Conservation (phyloP, 2,113 vertebrate species). For the Podiceps cristatus region DNA sequence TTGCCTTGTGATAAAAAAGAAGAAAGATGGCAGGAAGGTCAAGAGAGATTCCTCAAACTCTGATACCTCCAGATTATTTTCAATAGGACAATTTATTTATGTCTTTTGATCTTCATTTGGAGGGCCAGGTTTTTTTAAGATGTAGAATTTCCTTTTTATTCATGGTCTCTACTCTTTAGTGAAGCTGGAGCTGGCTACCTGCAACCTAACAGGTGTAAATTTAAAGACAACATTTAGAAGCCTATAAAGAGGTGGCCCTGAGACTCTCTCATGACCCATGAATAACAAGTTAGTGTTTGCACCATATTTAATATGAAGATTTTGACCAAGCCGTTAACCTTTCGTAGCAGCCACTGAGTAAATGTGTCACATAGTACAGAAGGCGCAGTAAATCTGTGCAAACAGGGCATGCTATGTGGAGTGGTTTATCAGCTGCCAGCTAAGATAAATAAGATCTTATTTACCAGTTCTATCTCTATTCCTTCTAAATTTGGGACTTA, state of each 20-base stretch:
- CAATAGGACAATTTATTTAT: neutral
- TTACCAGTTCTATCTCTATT: neutral
- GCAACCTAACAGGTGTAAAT: conserved; percentile 3
- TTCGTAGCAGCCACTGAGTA: neutral
- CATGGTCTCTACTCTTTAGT: neutral
- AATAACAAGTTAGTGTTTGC: conserved; percentile 19
- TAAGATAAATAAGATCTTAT: neutral
- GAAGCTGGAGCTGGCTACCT: neutral
- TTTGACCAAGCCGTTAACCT: conserved; percentile 41
- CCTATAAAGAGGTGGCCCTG: neutral
- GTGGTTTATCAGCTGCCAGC: neutral
- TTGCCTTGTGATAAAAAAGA: neutral
- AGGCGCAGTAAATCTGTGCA: conserved; percentile 14
- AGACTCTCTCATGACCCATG: neutral
- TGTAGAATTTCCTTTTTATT: neutral
- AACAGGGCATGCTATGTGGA: neutral
- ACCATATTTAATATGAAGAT: conserved; percentile 36
- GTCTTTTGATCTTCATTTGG: neutral
- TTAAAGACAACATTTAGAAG: neutral
- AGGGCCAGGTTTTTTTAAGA: neutral
- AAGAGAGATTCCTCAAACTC: neutral
- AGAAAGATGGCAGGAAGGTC: neutral
- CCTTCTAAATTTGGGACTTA: neutral
- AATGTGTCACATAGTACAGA: conserved; percentile 4
- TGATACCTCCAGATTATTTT: neutral